These are phyloP conservation scores for Saccostrea glomerata DNA, from an alignment of 1,140 invertebrate genomes.

Conservation along the genomic window DNA sequence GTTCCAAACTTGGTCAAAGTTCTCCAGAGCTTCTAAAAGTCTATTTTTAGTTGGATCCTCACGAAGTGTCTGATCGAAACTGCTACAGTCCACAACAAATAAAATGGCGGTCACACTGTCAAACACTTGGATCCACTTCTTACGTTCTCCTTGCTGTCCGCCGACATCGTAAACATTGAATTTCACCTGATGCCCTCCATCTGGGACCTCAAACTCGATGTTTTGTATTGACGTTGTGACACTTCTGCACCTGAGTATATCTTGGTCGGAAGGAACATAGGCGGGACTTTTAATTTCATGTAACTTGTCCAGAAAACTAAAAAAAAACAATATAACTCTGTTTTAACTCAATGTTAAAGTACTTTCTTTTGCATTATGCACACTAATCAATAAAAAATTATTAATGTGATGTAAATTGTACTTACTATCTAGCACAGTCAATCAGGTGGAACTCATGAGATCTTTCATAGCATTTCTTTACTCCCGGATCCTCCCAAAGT, in stretches of 20 bases:
- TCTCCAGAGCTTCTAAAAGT: constrained; percentile 85
- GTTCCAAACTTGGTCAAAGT: constrained; percentile 88
- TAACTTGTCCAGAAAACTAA: constrained; percentile 75
- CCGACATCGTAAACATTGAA: constrained; percentile 80
- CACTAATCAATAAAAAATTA: too few species aligned
- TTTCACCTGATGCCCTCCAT: constrained; percentile 69
- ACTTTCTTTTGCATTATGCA: too few species aligned
- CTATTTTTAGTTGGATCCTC: constrained; percentile 86
- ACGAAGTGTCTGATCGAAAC: constrained; percentile 88
- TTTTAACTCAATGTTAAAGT: too few species aligned
- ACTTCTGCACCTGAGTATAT: constrained; percentile 74
- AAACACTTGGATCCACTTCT: constrained; percentile 92
- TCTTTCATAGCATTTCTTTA: constrained; percentile 95
- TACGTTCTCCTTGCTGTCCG: constrained; percentile 89
- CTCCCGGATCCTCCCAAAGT: constrained; percentile 97
- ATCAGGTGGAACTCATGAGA: constrained; percentile 99
- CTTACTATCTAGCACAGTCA: constrained; percentile 99
- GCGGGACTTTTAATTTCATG: constrained; percentile 62
- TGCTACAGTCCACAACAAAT: constrained; percentile 88
- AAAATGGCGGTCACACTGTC: constrained; percentile 89
- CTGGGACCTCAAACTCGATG: constrained; percentile 74
- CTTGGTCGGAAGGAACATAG: constrained; percentile 76
- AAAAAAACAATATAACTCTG: constrained; percentile 36
- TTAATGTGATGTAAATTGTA: constrained; percentile 67
- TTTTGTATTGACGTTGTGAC: constrained; percentile 73